Evolutionary conservation across 2,888 invertebrate genomes (phyloP).

Genomic region (Brachyopa scutellaris): DNA sequence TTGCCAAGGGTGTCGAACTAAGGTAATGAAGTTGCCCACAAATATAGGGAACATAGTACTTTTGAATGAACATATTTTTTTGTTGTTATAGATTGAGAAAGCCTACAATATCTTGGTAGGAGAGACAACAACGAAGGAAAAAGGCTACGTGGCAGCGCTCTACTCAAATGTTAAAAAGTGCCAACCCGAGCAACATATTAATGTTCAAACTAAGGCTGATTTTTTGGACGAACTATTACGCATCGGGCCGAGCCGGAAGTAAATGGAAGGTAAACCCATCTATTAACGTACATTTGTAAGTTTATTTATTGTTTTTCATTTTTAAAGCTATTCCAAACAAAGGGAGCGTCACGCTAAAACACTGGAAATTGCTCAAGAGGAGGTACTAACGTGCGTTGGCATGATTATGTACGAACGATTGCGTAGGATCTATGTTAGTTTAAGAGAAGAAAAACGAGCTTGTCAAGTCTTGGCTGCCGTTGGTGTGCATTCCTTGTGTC

Average conservation of each 20-base stretch:
- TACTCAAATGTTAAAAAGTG: constrained; percentile 94
- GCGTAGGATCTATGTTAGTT: constrained; percentile 91
- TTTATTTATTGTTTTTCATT: too few species aligned
- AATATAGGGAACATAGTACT: too few species aligned
- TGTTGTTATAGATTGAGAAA: constrained; percentile 83
- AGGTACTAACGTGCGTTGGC: constrained; percentile 96
- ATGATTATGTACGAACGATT: constrained; percentile 96
- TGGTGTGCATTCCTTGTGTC: constrained; percentile 92
- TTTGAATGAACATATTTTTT: constrained; percentile 63
- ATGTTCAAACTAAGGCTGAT: constrained; percentile 93
- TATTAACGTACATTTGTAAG: too few species aligned
- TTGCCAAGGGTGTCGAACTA: constrained; percentile 95
- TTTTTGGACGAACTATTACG: constrained; percentile 94
- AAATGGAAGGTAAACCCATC: constrained; percentile 89
- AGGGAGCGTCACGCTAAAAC: constrained; percentile 97
- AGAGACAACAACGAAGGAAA: constrained; percentile 93
- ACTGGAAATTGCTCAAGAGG: constrained; percentile 97
- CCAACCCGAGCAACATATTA: constrained; percentile 90
- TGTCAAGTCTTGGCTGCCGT: constrained; percentile 95
- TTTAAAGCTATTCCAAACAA: constrained; percentile 84
- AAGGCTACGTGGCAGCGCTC: constrained; percentile 93
- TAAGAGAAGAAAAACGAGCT: constrained; percentile 96
- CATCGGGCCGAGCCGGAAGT: constrained; percentile 95
- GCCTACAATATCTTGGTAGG: constrained; percentile 94
- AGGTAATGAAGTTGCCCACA: too few species aligned